These are phyloP conservation scores for Poecile atricapillus DNA, from an alignment of 2,113 vertebrate species.

Conservation along the genomic window DNA sequence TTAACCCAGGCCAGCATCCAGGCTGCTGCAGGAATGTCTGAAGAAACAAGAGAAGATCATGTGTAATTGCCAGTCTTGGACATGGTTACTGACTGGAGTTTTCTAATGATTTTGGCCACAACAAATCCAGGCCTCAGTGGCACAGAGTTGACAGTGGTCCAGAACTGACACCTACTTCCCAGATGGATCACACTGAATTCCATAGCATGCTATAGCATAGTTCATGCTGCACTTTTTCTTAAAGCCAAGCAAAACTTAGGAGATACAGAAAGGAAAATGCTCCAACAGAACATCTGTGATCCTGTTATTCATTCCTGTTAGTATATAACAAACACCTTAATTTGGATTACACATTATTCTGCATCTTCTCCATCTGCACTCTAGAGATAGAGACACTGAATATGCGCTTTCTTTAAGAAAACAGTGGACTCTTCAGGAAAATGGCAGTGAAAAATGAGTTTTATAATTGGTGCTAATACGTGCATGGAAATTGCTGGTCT, in stretches of 20 bases:
- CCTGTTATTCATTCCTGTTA: neutral
- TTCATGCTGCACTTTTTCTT: neutral
- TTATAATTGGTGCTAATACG: neutral
- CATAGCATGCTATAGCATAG: rapidly evolving
- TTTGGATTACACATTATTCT: neutral
- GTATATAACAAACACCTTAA: neutral
- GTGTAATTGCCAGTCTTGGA: neutral
- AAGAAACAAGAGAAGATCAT: neutral
- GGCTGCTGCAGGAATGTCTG: neutral
- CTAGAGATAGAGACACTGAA: neutral
- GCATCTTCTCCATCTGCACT: neutral
- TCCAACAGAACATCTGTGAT: neutral
- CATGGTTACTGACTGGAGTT: neutral
- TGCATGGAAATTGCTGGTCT: neutral
- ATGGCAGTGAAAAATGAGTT: neutral
- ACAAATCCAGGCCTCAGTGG: neutral
- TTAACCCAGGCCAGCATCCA: rapidly evolving
- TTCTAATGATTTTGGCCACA: neutral
- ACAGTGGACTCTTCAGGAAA: neutral
- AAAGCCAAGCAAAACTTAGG: neutral
- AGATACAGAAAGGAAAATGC: neutral
- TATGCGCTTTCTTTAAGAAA: neutral
- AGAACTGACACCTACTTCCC: neutral
- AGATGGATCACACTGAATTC: neutral
- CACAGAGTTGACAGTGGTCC: rapidly evolving